Conservation (phyloP, 2,797 vertebrate genomes). For the Chiropotes sagulatus region DNA sequence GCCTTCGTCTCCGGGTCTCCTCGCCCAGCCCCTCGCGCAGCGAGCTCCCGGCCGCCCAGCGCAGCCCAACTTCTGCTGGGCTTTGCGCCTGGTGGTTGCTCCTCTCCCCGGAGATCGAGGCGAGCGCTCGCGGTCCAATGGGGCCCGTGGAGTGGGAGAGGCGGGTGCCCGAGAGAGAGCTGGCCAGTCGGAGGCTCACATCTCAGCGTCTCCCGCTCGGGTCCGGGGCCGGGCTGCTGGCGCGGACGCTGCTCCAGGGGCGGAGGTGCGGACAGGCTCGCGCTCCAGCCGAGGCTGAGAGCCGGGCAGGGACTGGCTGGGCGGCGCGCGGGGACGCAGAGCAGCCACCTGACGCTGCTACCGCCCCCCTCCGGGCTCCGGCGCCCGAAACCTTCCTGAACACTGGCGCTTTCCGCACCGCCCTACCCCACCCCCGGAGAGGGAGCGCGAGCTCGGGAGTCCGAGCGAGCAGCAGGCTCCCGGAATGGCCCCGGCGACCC, state of each 20-base stretch:
- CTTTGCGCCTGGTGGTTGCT: conserved; percentile 1
- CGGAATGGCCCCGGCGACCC: background rate
- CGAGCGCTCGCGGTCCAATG: background rate
- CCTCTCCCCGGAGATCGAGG: background rate
- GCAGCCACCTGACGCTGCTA: conserved; percentile 76
- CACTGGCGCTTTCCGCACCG: background rate
- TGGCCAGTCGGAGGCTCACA: background rate
- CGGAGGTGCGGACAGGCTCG: background rate
- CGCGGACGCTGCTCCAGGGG: background rate
- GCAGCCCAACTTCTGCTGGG: conserved; percentile 44
- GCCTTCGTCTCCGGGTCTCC: background rate
- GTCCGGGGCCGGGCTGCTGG: background rate
- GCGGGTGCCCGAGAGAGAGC: background rate
- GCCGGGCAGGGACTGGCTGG: background rate
- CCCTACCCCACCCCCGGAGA: background rate
- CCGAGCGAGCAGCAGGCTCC: background rate
- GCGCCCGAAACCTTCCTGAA: background rate
- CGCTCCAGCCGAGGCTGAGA: background rate
- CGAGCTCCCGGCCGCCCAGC: background rate
- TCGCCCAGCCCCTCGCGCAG: background rate
- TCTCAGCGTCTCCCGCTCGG: background rate
- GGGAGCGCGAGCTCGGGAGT: background rate
- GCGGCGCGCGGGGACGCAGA: conserved; percentile 31
- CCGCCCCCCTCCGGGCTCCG: conserved; percentile 57
- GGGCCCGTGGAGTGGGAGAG: background rate